Conservation (phyloP, 2,797 vertebrate species). For the Channa striata region DNA sequence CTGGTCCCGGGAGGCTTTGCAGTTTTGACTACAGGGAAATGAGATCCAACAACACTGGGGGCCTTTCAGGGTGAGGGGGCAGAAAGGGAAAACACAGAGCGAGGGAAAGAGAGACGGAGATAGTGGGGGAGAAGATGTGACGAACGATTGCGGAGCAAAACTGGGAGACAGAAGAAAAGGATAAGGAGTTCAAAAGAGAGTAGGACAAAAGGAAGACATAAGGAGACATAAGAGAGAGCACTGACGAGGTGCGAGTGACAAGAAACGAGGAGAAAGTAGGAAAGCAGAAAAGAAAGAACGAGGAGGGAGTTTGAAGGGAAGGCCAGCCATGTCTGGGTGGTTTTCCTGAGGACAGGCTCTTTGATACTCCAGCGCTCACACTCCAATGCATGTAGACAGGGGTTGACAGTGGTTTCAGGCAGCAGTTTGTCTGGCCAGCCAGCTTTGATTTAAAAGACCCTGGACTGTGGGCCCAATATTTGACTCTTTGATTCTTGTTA, state of each 20-base stretch:
- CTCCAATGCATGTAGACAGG: constrained; percentile 69
- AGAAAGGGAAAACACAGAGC: constrained; percentile 34
- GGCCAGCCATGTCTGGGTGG: constrained; percentile 74
- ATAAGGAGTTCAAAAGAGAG: constrained; percentile 45
- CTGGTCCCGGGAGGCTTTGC: constrained; percentile 59
- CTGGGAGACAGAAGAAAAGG: constrained; percentile 14
- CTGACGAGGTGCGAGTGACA: constrained; percentile 65
- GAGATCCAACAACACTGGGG: constrained; percentile 75
- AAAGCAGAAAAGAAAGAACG: constrained; percentile 35
- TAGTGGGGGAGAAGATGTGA: constrained; percentile 26
- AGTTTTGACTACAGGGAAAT: constrained; percentile 78
- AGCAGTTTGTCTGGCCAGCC: constrained; percentile 71
- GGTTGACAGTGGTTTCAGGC: constrained; percentile 76
- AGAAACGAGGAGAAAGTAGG: constrained; percentile 49
- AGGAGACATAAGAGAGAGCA: constrained; percentile 23
- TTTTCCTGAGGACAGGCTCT: constrained; percentile 74
- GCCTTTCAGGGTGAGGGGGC: constrained; percentile 46
- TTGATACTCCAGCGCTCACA: constrained; percentile 71
- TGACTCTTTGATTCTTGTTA: constrained; percentile 74
- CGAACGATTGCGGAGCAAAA: constrained; percentile 37
- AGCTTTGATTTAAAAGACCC: constrained; percentile 76
- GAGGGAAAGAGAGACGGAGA: constrained; percentile 25
- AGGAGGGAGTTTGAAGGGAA: constrained; percentile 42
- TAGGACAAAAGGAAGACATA: constrained; percentile 47
- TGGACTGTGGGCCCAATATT: constrained; percentile 58